A percentile compares a stretch with the other conserved stretches of the same genome.
Evolutionary conservation across 2,113 vertebrate species (phyloP).

Genomic region (Grus americana): DNA sequence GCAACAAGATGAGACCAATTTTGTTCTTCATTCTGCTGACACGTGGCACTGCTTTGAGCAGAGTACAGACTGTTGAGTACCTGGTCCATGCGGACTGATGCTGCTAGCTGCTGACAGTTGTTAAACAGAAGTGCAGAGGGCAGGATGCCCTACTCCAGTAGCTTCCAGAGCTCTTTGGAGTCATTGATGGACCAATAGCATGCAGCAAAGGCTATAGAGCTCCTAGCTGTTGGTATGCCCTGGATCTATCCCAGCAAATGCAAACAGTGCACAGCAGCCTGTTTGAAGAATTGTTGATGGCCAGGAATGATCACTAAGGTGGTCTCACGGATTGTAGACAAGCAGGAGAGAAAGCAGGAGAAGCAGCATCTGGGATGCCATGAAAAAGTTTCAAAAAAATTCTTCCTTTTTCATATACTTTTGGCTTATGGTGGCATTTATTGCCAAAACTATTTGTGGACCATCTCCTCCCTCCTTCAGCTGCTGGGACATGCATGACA

Average conservation of each 20-base stretch:
- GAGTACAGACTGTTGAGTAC: fast-evolving
- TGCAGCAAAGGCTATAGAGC: not conserved
- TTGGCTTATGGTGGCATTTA: not conserved
- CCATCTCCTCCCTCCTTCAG: not conserved
- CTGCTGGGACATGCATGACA: too few species aligned
- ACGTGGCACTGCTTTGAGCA: not conserved
- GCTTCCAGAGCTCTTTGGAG: not conserved
- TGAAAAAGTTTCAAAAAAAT: not conserved
- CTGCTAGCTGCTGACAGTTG: not conserved
- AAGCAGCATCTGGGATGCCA: not conserved
- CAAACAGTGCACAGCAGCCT: not conserved
- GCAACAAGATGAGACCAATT: not conserved
- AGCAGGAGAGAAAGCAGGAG: not conserved
- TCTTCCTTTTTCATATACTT: not conserved
- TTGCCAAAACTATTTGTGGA: not conserved
- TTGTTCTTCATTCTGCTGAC: not conserved
- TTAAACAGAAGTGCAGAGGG: not conserved
- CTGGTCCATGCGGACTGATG: not conserved
- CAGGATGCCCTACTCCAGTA: not conserved
- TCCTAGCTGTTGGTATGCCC: not conserved
- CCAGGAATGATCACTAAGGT: not conserved
- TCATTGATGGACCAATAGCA: not conserved
- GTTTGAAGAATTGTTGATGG: not conserved
- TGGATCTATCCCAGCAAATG: not conserved
- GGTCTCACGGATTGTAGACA: not conserved